These are phyloP conservation scores for Rattus rattus DNA, from an alignment of 2,113 vertebrate genomes.

Conservation along the genomic window DNA sequence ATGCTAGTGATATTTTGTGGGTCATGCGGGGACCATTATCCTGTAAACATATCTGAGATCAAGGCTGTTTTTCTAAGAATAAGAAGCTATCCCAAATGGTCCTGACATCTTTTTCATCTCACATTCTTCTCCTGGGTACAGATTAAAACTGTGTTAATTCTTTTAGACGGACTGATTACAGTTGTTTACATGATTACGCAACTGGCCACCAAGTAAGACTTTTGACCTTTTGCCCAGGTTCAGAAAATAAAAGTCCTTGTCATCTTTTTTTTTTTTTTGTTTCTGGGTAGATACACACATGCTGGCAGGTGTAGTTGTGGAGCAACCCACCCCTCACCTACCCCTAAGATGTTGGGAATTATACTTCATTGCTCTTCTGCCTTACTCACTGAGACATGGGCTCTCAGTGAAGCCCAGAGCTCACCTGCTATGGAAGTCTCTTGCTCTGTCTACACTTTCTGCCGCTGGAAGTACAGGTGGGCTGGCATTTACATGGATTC, in stretches of 20 bases:
- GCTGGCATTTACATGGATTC: background rate
- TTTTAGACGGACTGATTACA: slow-evolving; percentile 6
- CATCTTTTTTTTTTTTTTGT: background rate
- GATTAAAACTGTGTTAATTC: slow-evolving; percentile 49
- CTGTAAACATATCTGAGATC: slow-evolving; percentile 24
- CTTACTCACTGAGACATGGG: background rate
- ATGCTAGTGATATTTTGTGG: slow-evolving; percentile 44
- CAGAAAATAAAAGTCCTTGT: slow-evolving; percentile 36
- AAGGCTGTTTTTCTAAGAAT: slow-evolving; percentile 32
- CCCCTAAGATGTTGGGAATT: no score
- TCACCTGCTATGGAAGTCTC: background rate
- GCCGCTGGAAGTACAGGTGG: background rate
- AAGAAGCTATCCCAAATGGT: slow-evolving; percentile 15
- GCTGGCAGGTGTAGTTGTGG: background rate
- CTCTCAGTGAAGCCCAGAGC: background rate
- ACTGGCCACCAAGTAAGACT: slow-evolving; percentile 9
- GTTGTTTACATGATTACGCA: background rate
- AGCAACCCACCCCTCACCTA: background rate
- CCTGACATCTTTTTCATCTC: slow-evolving; percentile 46
- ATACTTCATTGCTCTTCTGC: background rate
- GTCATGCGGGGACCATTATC: slow-evolving; percentile 2
- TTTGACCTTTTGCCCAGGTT: slow-evolving; percentile 2
- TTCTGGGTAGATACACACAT: no score
- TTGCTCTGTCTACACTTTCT: background rate
- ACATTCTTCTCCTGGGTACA: slow-evolving; percentile 45